Evolutionary conservation across 1,140 invertebrate species (phyloP), one percentile per base, ranked within the genome.

Genomic region (Aleiodes sp.): DNA sequence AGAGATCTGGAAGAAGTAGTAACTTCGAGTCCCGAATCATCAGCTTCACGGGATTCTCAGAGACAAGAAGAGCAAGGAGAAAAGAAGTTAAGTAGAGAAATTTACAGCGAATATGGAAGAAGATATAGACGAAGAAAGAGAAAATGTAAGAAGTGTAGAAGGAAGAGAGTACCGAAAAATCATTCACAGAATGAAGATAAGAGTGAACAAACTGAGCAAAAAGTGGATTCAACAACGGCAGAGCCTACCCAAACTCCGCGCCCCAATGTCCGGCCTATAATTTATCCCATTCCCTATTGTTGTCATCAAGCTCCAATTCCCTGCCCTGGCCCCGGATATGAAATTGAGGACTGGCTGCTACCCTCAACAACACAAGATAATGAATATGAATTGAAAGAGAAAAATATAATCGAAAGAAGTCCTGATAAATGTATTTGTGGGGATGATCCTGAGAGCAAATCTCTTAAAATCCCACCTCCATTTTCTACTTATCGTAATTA

Each of bases 131-230:
- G n/a, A 60, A 43, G 29, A 39, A 28, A 29, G 56, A 9, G 52
- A 64, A 57, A 33, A 28, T 33, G 41, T 14, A 56, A 66, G 28
- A 56, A 57, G n/a, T 43, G 19, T 26, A 59, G 19, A 16, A 57
- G 19, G 31, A 14, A 12, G 4, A 68, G 29, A 28, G n/a, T n/a
- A n/a, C n/a, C n/a, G n/a, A n/a, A 33, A 33, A 33, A 2, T 8
- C 12, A 33, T 33, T 33, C 7, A 8, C 1, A 19, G 26, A 66
- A 21, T 64, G 46, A 9, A 19, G 24, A 61, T 61, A 66, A 62
- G 31, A 37, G 6, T 9, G 52, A 41, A 24, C 39, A 43, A 14
- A 1, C 21, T 21, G 35, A 26, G 35, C 24, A 46, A 37, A 62
- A 24, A 39, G 41, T 61, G 37, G 28, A 12, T 7, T 64, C 56